Base-by-base conservation (phyloP, 2,113 vertebrate genomes). In the Cyphomyrus discorhynchus region DNA sequence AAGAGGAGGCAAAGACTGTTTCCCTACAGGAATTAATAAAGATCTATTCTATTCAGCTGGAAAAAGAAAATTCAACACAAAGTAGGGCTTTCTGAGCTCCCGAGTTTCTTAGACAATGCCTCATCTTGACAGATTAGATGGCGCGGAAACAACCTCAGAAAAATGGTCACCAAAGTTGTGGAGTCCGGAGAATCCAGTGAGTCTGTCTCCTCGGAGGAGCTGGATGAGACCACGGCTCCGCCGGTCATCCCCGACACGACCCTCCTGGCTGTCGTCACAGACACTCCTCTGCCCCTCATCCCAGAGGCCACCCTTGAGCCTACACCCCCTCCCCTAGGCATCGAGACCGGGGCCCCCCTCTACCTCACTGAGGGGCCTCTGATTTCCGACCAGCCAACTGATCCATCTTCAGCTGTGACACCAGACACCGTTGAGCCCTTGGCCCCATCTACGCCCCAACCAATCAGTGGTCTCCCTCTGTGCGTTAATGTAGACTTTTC, bases 151-250 rank as follows among this genome's bases (percentile, higher is more conserved):
- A 21, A 66, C 3, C 21, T 66, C 3, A 47, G 17, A 4, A 39
- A 31, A 87, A 77, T 88, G 91, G 50, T 42, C 17, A 35, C 49
- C 74, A 83, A 83, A 6, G 46, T 47, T 11, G 15, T 27, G 24
- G 88, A 82, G 6, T 83, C 88, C 3, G 27, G 49, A 5, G 93
- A 95, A 13, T 93, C 93, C 27, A 87, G 0, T 3, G 92, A 94
- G 77, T 52, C 90, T 0, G 82, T 50, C 3, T 94, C 93, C 50
- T 94, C 93, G 8, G 93, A 94, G 88, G 93, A 93, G 89, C n/a
- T 15, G 42, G 9, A 82, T 2, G 6, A 39, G 3, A 17, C 1
- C 15, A 42, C 39, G 0, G 2, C 21, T 21, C 42, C 19, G n/a
- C 39, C 82, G 39, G 9, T 1, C 0, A 15, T 0, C 86, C 86